Evolutionary conservation across 35 echinoderm and acorn worm species (phyloP), one percentile per base, ranked within the genome.

Genomic region (Holothuria glaberrima): DNA sequence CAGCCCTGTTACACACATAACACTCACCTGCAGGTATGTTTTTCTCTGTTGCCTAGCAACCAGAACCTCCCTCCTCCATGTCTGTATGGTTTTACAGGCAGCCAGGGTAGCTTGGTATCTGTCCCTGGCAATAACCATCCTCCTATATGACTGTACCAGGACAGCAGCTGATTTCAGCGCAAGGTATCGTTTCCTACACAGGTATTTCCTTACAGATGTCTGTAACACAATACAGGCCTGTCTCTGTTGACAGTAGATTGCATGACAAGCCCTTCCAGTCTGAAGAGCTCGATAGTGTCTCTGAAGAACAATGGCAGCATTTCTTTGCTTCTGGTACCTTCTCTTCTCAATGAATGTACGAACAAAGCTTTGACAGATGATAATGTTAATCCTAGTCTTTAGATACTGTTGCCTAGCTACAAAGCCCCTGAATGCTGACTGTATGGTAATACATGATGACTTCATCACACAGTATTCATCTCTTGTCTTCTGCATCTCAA

Each of bases 141-240:
- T 87, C 60, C 60, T 89, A 30, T 77, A 66, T 28, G 75, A 64
- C 62, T 97, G 95, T 24, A 97, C 75, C 12, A 78, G 12, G 12
- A 91, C 52, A 61, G 84, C 76, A 20, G 95, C 73, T 68, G 64
- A 60, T 48, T 59, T 85, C 30, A 84, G 59, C 1, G 67, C 68
- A 34, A 66, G 58, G 12, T 82, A 90, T 24, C 25, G 1, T 46
- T 48, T 79, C 19, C 94, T 59, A 33, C 67, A 63, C 0, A 69
- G 4, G 18, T 89, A 63, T 35, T 38, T 83, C 74, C 97, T 92
- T 66, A 77, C 93, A 9, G 21, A 30, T 17, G 81, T 62, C 65
- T 98, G 96, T 26, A 94, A 7, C 18, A 68, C 57, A 22, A 95
- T 32, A 7, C 90, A 72, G 48, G 97, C 97, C 44, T 54, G 22